Base-by-base conservation (phyloP, 2,797 vertebrate species). In the Erithacus rubecula region DNA sequence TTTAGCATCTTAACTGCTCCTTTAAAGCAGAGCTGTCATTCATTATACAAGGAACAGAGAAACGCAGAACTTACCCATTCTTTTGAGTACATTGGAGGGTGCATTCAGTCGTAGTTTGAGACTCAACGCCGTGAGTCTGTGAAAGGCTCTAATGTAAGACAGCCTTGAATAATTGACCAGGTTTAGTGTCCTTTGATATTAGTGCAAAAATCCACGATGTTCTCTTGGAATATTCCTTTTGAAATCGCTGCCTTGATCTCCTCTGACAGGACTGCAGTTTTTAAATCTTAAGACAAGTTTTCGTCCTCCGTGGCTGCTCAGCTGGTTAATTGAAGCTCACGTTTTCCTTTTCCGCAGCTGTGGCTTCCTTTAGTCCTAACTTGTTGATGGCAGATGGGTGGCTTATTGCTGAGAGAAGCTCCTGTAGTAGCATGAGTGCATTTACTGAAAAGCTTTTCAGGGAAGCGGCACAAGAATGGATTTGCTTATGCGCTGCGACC, bases 91-190 rank as follows among this genome's bases (percentile, higher is more conserved):
- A 99, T 99, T 98, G 98, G 98, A 98, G 99, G 98, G 99, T 99
- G 99, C 99, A 99, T 99, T 99, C 99, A 99, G 99, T 99, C 99
- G 98, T 99, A 98, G 98, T 99, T 98, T 98, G 98, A 99, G 99
- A 98, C 98, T 98, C 98, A 98, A 98, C 98, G 97, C 98, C 96
- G 98, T 98, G 98, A 99, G 98, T 99, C 98, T 98, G 98, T 98
- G 97, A 98, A 98, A 98, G 98, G 99, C 98, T 99, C 98, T 98
- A 98, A 98, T 93, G 97, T 97, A 93, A 97, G 98, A 98, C 97
- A 99, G 98, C 98, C 98, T 99, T 99, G 94, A 97, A 95, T 97
- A 96, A 97, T 97, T 97, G 96, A 97, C 97, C 87, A 94, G 96
- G 62, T 76, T 96, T 83, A 32, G 90, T 67, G 91, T 97, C 95